Evolutionary conservation across 2,797 vertebrate species (phyloP).

Genomic region (Diceros bicornis): DNA sequence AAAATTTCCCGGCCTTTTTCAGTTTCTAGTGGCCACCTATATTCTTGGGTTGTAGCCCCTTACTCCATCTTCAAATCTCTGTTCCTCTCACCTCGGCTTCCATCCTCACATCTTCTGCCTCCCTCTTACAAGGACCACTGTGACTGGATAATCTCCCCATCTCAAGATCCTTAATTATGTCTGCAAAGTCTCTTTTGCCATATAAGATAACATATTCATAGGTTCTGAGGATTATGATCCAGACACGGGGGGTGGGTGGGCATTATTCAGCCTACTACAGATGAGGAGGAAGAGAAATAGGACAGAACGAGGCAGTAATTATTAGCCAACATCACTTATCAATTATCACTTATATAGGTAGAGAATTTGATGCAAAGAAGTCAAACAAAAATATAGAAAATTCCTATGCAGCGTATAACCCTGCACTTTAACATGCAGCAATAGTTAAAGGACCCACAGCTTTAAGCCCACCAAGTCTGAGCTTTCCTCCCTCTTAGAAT

Average conservation of each 20-base stretch:
- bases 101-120: neutral
- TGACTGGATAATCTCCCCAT: neutral
- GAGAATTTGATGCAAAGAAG: neutral
- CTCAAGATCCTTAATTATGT: neutral
- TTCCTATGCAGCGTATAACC: neutral
- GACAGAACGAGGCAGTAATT: neutral
- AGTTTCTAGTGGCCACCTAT: neutral
- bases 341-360: neutral
- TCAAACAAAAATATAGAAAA: neutral
- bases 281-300: neutral
- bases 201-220: neutral
- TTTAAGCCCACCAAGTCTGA: neutral
- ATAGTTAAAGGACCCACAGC: neutral
- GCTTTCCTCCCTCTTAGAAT: neutral
- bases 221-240: neutral
- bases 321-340: neutral
- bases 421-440: neutral
- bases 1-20: neutral
- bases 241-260: neutral
- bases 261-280: neutral
- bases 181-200: neutral
- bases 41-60: neutral
- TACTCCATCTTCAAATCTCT: neutral
- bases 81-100: neutral
- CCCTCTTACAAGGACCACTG: neutral